Evolutionary conservation across 1,140 invertebrate species (phyloP).

Genomic region (Scaptomyza graminum): DNA sequence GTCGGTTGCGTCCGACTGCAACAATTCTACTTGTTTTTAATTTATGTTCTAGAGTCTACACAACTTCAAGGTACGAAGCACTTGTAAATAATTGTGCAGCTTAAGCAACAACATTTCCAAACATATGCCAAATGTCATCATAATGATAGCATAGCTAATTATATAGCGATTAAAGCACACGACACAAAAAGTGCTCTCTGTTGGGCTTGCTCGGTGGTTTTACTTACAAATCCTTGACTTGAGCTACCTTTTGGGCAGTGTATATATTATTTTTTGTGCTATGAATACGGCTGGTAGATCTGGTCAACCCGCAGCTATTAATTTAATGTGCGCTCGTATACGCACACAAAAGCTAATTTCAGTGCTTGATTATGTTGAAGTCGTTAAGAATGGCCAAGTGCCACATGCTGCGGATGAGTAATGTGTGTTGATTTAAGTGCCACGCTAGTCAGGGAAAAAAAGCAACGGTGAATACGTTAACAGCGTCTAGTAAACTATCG

Average conservation of each 20-base stretch:
- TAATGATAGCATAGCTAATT: conserved; percentile 30
- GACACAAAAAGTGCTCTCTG: conserved; percentile 18
- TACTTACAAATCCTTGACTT: conserved; percentile 14
- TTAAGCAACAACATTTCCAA: too few species aligned
- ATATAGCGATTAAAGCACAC: conserved; percentile 31
- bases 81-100: background rate
- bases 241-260: conserved; percentile 19
- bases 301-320: conserved; percentile 66
- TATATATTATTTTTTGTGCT: conserved; percentile 6
- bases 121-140: conserved; percentile 1
- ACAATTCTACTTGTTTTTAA: background rate
- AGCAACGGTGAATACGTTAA: conserved; percentile 5
- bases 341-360: conserved; percentile 81
- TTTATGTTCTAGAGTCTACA: background rate
- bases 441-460: conserved; percentile 17
- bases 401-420: conserved; percentile 78
- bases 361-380: conserved; percentile 81
- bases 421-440: conserved; percentile 66
- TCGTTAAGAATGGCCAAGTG: conserved; percentile 76
- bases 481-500: conserved; percentile 28
- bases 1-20: too few species aligned
- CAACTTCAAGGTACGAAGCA: conserved; percentile 1
- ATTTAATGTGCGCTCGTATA: conserved; percentile 80
- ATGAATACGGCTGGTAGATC: conserved; percentile 22
- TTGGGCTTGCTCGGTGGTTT: conserved; percentile 1